Percentiles rank a stretch among this genome's conserved stretches.
These are phyloP conservation scores for Pseudomyrmex concolor DNA, from an alignment of 1,140 invertebrate species.

Conservation along the genomic window DNA sequence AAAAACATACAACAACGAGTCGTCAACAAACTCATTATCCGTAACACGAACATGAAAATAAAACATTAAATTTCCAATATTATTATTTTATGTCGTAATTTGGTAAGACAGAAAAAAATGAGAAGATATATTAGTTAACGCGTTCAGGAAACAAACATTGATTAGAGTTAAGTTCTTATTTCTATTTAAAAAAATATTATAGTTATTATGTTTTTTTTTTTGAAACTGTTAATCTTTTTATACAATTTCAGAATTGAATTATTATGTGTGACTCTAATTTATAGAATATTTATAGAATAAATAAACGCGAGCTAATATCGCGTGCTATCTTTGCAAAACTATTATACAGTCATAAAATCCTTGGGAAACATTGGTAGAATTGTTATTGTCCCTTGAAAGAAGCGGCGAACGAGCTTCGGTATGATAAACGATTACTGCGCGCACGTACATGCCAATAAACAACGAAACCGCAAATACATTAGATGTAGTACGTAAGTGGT, in stretches of 20 bases:
- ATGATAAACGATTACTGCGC: constrained; percentile 42
- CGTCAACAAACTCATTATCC: constrained; percentile 57
- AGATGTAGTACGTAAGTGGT: constrained; percentile 17
- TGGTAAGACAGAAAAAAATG: not conserved
- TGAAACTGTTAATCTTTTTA: not conserved
- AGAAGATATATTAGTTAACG: not conserved
- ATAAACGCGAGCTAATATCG: not conserved
- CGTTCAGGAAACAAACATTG: not conserved
- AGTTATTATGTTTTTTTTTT: not conserved
- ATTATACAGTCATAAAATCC: not conserved
- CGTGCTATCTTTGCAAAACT: not conserved
- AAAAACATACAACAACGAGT: constrained; percentile 57
- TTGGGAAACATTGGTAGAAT: constrained; percentile 10
- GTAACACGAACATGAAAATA: constrained; percentile 67
- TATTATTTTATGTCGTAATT: constrained; percentile 27
- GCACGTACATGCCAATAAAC: not conserved
- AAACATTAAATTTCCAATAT: constrained; percentile 55
- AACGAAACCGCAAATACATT: constrained; percentile 19
- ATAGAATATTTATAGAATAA: not conserved
- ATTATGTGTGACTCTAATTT: not conserved
- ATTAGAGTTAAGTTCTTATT: not conserved
- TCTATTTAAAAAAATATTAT: not conserved
- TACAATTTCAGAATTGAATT: not conserved
- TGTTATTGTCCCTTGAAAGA: constrained; percentile 16
- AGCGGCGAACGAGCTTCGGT: not conserved